phyloP scores from a whole-genome alignment of 2,888 invertebrate genomes.

The Apoderus coryli region DNA sequence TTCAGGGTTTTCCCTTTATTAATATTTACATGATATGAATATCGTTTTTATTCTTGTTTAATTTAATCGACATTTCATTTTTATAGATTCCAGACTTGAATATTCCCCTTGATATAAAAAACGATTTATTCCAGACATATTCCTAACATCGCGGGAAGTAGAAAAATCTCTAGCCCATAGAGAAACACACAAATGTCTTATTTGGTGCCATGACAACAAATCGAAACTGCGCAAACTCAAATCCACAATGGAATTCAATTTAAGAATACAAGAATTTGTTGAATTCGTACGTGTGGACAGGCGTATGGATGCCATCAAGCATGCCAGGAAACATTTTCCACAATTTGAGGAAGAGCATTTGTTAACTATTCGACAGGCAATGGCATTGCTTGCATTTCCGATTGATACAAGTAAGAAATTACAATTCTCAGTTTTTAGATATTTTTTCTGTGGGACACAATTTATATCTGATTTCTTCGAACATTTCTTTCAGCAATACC shows the following conservation, averaged over 20 bases:
- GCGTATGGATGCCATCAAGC: conserved; percentile 83
- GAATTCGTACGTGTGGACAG: conserved; percentile 80
- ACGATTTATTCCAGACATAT: conserved; percentile 67
- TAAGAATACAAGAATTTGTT: conserved; percentile 87
- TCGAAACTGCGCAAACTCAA: conserved; percentile 87
- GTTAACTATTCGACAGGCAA: conserved; percentile 79
- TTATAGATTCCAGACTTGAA: too few species aligned
- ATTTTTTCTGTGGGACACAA: too few species aligned
- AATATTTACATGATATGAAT: too few species aligned
- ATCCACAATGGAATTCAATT: conserved; percentile 90
- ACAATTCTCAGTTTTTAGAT: too few species aligned
- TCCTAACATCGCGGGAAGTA: conserved; percentile 68
- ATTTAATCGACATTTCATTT: too few species aligned
- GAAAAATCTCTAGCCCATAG: conserved; percentile 69
- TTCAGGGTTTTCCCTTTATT: too few species aligned
- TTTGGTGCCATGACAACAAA: conserved; percentile 95
- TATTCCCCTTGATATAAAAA: too few species aligned
- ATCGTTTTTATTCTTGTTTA: too few species aligned
- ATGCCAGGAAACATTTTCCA: conserved; percentile 87
- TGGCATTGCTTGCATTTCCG: conserved; percentile 93
- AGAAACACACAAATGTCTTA: conserved; percentile 77
- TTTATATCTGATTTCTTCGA: too few species aligned
- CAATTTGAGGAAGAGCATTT: conserved; percentile 76
- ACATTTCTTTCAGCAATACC: conserved; percentile 45
- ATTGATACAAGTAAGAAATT: conserved; percentile 47